Evolutionary conservation across 2,888 invertebrate species (phyloP), one percentile per base, ranked within the genome.

Genomic region (Mythimna ferrago): DNA sequence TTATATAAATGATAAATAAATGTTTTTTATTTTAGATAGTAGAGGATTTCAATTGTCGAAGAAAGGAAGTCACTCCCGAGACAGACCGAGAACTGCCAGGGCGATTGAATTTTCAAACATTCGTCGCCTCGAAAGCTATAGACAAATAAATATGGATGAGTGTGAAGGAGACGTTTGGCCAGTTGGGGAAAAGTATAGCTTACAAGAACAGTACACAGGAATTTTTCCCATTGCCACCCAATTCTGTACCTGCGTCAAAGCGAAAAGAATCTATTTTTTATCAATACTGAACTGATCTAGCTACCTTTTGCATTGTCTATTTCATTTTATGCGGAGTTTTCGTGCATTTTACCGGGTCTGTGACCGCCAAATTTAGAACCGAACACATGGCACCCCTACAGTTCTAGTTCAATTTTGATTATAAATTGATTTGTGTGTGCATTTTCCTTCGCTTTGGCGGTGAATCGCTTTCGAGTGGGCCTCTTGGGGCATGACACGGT

Each of bases 251-350:
- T 38, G 53, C 65, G 44, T 83, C 86, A 83, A 66, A 73, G 66
- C 61, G 64, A 69, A 81, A 66, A 61, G 75, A 61, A 84, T 82
- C 66, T 57, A 76, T 78, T 76, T 85, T 85, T 86, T 76, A 86
- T 78, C 73, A 78, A 74, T 73, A 71, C 78, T 71, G 71, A 69
- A 69, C 70, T 78, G 9, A 32, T 32, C 32, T 32, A 32, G 32
- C 32, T 32, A 80, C 74, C 71, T 79, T 85, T 83, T 84, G 38
- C 66, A 71, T 73, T 35, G 56, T 76, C 62, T 66, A 78, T 84
- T 86, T 82, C 75, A 78, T 71, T 86, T 82, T 78, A 78, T 70
- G 63, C 44, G 41, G 60, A 76, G 66, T 76, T 71, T 67, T 51
- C 60, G 56, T 66, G 61, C 71, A 74, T 67, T 86, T 86, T 80